phyloP scores from a whole-genome alignment of 2,888 invertebrate genomes.

The Eustalomyia histrio region DNA sequence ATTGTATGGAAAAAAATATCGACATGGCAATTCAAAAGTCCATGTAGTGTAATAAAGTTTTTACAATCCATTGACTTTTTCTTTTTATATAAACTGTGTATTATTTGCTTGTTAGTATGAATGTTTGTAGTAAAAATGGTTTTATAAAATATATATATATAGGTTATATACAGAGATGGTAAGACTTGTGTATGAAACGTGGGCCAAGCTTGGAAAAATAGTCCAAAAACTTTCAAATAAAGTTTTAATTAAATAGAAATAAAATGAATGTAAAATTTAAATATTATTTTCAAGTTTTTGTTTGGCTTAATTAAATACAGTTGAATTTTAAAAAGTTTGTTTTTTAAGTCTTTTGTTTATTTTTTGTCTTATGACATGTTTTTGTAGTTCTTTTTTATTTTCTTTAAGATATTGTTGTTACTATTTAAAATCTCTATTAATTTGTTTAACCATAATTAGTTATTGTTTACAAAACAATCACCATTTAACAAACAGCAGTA shows the following conservation, averaged over 20 bases:
- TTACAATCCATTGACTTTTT: slow-evolving; percentile 43
- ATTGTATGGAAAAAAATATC: slow-evolving; percentile 18
- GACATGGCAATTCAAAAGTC: neutral
- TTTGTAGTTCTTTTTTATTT: neutral
- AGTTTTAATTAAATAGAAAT: too few relatives aligned
- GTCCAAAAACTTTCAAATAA: too few relatives aligned
- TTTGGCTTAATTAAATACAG: too few relatives aligned
- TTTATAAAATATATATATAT: neutral
- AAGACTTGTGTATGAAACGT: neutral
- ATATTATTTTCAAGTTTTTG: too few relatives aligned
- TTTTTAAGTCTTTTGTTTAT: slow-evolving; percentile 46
- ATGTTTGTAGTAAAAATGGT: neutral
- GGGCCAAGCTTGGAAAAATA: neutral
- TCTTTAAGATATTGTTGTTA: neutral
- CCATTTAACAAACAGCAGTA: neutral
- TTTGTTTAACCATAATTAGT: neutral
- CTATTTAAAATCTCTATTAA: neutral
- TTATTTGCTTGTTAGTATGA: neutral
- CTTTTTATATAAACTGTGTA: neutral
- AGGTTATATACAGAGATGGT: neutral
- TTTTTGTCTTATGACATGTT: slow-evolving; percentile 12
- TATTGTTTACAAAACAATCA: neutral
- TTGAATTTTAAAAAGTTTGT: neutral
- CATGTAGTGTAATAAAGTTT: slow-evolving; percentile 8
- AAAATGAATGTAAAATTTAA: too few relatives aligned